Base-by-base conservation (phyloP, 2,888 invertebrate genomes). In the Diachrysia chrysitis region DNA sequence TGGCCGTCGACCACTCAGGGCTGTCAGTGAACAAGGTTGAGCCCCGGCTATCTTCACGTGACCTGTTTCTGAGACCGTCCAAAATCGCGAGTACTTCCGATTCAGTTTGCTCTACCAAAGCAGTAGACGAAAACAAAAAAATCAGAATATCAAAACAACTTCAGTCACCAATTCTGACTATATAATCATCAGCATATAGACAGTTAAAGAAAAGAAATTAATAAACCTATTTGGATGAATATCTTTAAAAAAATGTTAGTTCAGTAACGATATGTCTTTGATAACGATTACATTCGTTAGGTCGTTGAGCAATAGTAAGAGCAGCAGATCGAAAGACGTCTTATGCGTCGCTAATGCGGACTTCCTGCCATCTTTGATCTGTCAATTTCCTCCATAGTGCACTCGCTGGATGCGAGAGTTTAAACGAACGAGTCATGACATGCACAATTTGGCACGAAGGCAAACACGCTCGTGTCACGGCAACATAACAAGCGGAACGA, bases 311-410 rank as follows among this genome's bases (percentile, higher is more conserved):
- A 79, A 80, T 83, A 86, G 85, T 83, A 83, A 85, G 85, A 86
- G 85, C 82, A 81, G 68, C 69, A 73, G 83, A 89, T 91, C 89
- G 89, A 90, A 90, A 88, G 85, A 87, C 84, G 87, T 83, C 86
- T 88, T 84, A 87, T 85, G 85, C 87, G 83, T 84, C 86, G 89
- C 86, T 94, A 93, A 94, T 94, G 90, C 88, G 87, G 85, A 92
- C 93, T 91, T 94, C 94, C 94, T 91, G 92, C 74, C 87, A 87
- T 90, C 92, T 92, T 92, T 93, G 90, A 89, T 92, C 89, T 88
- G 88, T 90, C 92, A 93, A 94, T 94, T 93, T 92, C 88, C 89
- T 92, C 87, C 85, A 85, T 87, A 89, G 83, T 93, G 92, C 92
- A 92, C 85, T 91, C 84, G 83, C 83, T 84, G 84, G 84, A 85